A percentile compares a stretch with the other conserved stretches of the same genome.
phyloP scores from a whole-genome alignment of 2,113 vertebrate species.

The Ranitomeya imitator region DNA sequence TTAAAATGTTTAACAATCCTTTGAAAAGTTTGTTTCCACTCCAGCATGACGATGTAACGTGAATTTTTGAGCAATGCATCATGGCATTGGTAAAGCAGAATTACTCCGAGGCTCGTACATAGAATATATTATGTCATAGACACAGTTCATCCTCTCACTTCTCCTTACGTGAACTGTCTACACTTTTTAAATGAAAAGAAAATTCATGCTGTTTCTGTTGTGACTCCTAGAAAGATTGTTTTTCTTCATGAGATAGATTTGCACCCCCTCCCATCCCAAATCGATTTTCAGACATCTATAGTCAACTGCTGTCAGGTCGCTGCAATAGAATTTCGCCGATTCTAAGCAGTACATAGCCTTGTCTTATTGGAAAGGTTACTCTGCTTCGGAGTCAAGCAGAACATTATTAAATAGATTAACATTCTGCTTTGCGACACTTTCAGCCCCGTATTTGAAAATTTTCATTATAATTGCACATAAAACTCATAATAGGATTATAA shows the following conservation, averaged over 20 bases:
- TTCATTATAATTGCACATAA: slow-evolving; percentile 52
- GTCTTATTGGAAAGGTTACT: slow-evolving; percentile 37
- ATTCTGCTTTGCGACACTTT: slow-evolving; percentile 40
- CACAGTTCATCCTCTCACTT: not conserved
- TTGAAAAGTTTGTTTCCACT: too few relatives aligned
- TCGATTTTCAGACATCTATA: slow-evolving; percentile 10
- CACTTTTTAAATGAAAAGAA: slow-evolving; percentile 7
- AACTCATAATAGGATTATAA: slow-evolving; percentile 56
- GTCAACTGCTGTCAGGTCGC: slow-evolving; percentile 17
- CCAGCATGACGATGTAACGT: not conserved
- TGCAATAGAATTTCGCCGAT: not conserved
- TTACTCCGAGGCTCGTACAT: not conserved
- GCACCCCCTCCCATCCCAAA: not conserved
- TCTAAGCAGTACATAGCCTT: not conserved
- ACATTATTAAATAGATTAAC: slow-evolving; percentile 53
- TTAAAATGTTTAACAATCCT: too few relatives aligned
- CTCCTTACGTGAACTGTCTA: not conserved
- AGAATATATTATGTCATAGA: not conserved
- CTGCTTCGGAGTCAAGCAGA: slow-evolving; percentile 43
- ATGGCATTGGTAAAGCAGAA: too few relatives aligned
- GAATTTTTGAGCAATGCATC: not conserved
- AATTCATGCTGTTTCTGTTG: slow-evolving; percentile 23
- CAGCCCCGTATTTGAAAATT: slow-evolving; percentile 43
- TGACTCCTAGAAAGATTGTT: slow-evolving; percentile 29
- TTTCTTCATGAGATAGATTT: not conserved